Base-by-base conservation (phyloP, 2,113 vertebrate species). In the Urocolius indicus region DNA sequence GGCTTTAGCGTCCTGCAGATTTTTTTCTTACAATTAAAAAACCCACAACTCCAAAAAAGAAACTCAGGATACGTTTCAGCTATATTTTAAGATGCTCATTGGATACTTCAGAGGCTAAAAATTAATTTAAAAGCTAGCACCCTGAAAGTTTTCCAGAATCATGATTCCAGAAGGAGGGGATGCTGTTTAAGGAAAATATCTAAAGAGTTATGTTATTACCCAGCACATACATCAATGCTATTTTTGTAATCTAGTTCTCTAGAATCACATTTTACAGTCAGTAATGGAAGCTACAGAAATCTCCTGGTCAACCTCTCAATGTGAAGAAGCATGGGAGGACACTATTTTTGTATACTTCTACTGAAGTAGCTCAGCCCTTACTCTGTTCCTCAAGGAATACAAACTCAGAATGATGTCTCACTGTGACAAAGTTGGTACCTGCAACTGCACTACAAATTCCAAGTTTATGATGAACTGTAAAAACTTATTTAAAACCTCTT, bases 401-500 rank as follows among this genome's bases (percentile, higher is more conserved):
- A 46, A 72, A 85, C 13, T 34, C 49, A 58, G 88, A 83, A 73
- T n/a, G 30, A 65, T 85, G 19, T 20, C 26, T 74, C 13, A 41
- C n/a, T 65, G 24, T 0, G 0, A 57, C 36, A 62, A 87, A 79
- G 29, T 65, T 68, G 45, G 27, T 68, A 57, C 58, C 59, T 80
- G 49, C 43, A 80, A 86, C n/a, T 59, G 23, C 43, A 69, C 22
- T 55, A 36, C 46, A 6, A 3, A 9, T 91, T 91, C 43, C 34
- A 84, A 55, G 52, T 72, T 91, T 79, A 61, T 75, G 76, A 92
- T 84, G 55, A 93, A 77, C 51, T 74, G 41, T 48, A 90, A 90
- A 74, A 14, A 58, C 75, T 83, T 74, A 67, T 80, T 86, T 86
- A 84, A 93, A 93, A 81, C 10, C 29, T 81, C 65, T 89, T 92